A percentile compares a stretch with the other conserved stretches of the same genome.
These are phyloP conservation scores for Sminthurides aquaticus DNA, from an alignment of 2,888 invertebrate species.

Conservation along the genomic window DNA sequence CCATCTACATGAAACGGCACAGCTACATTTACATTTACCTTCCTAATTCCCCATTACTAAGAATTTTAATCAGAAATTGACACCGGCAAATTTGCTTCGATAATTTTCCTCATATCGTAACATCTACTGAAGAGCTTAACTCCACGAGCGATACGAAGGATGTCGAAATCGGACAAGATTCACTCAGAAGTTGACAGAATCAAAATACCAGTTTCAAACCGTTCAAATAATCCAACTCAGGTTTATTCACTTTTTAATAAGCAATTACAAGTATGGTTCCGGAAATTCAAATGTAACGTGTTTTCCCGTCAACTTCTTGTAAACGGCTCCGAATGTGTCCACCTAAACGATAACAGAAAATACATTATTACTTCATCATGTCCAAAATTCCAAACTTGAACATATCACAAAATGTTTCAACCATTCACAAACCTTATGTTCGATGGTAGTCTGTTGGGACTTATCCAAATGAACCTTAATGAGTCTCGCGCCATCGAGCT, in stretches of 20 bases:
- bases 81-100: not conserved
- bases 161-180: too few species aligned
- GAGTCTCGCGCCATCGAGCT: constrained; percentile 89
- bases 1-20: too few species aligned
- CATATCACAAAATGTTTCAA: not conserved
- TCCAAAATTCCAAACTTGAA: too few species aligned
- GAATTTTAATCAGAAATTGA: not conserved
- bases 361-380: too few species aligned
- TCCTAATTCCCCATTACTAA: too few species aligned
- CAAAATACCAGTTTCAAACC: too few species aligned
- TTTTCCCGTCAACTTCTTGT: constrained; percentile 97
- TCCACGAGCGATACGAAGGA: too few species aligned
- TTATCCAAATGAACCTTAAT: constrained; percentile 98
- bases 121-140: too few species aligned
- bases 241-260: not conserved
- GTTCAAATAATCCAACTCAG: not conserved
- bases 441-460: constrained; percentile 96
- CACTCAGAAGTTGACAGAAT: too few species aligned
- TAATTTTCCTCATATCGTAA: not conserved
- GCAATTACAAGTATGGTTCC: constrained; percentile 82
- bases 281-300: constrained; percentile 99
- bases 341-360: constrained; percentile 58
- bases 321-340: constrained; percentile 95
- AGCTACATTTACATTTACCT: too few species aligned
- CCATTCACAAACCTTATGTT: constrained; percentile 76